Conservation (phyloP, 2,797 vertebrate species). For the Pangasius larnaudii region DNA sequence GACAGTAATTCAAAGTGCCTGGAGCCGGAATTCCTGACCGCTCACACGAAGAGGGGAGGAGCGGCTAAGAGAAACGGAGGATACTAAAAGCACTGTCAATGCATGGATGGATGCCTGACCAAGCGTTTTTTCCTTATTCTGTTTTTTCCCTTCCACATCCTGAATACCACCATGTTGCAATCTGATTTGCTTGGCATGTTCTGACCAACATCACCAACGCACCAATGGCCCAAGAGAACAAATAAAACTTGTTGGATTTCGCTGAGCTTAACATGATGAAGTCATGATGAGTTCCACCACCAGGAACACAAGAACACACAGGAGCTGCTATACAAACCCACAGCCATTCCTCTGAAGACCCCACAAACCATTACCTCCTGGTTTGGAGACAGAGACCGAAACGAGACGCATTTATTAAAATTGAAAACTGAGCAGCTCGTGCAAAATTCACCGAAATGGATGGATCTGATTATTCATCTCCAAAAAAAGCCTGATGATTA, state of each 20-base stretch:
- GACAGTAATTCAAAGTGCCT: conserved; percentile 38
- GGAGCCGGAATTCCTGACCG: conserved; percentile 51
- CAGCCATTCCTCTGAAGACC: conserved; percentile 39
- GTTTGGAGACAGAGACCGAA: conserved; percentile 40
- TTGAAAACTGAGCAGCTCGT: conserved; percentile 38
- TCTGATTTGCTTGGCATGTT: conserved; percentile 55
- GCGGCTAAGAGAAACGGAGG: conserved; percentile 30
- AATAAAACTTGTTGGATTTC: conserved; percentile 13
- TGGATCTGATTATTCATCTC: conserved; percentile 45
- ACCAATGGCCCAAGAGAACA: conserved; percentile 29
- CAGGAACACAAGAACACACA: conserved; percentile 15
- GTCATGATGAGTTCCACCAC: conserved; percentile 7
- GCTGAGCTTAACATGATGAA: conserved; percentile 23
- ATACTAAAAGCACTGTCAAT: conserved; percentile 45
- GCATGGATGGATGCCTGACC: conserved; percentile 42
- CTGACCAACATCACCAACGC: conserved; percentile 48
- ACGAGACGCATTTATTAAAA: conserved; percentile 38
- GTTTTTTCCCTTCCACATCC: conserved; percentile 24
- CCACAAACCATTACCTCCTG: conserved; percentile 45
- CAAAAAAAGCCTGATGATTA: conserved; percentile 33
- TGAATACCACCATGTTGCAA: conserved; percentile 52
- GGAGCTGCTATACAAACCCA: background rate
- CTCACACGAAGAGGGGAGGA: conserved; percentile 25
- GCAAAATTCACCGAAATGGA: conserved; percentile 51
- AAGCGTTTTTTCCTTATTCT: conserved; percentile 18